Evolutionary conservation across 2,113 vertebrate species (phyloP), one percentile per base, ranked within the genome.

Genomic region (Gambusia holbrooki): DNA sequence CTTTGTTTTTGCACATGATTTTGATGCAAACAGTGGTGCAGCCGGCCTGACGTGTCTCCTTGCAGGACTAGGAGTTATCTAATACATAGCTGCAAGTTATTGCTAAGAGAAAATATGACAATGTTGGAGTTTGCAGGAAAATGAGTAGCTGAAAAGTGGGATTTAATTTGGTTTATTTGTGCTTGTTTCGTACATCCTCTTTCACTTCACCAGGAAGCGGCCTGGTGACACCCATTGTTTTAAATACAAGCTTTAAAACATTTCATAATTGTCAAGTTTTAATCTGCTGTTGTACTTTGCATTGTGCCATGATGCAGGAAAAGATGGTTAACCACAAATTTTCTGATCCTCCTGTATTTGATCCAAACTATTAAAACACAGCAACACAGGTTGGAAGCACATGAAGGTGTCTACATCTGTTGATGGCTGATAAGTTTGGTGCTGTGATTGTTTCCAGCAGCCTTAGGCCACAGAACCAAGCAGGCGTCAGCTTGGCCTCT

Each of bases 371-470:
- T 19, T 63, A 8, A 60, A 61, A 14, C 40, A 54, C 73, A 87
- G 62, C 58, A 74, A 81, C 72, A 70, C 13, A 22, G 58, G 33
- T 70, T 77, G 35, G 80, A 74, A 27, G 65, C 66, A 82, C 65
- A 42, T 37, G 22, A 13, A 72, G 79, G 77, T 80, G 84, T 87
- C 76, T 86, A 73, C 81, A 85, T 87, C 71, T 89, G 83, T 81
- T 88, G 81, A 82, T 87, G 73, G 74, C 76, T 84, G 76, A 80
- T 81, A 77, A 58, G 69, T 80, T 77, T 45, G 54, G 71, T 37
- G 69, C 68, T 71, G 64, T 87, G 87, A 87, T 90, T 85, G 84
- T 86, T 92, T 92, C 88, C 88, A 90, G 88, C 84, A 85, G 83
- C 88, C 82, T 69, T 80, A 83, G 80, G 88, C 88, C 89, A 73